phyloP scores from a whole-genome alignment of 2,797 vertebrate species.

The Nothura maculosa region DNA sequence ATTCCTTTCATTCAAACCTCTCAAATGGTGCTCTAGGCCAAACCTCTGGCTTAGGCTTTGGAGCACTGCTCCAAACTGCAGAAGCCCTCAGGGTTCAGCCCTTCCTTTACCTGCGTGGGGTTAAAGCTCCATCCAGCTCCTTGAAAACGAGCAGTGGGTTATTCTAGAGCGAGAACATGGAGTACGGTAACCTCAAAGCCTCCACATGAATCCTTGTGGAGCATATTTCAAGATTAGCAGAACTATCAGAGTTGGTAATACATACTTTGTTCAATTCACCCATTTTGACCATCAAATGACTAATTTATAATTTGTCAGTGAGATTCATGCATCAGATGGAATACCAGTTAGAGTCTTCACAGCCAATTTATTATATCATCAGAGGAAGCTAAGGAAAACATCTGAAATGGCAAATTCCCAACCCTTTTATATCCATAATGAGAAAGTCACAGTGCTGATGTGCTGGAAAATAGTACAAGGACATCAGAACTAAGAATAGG shows the following conservation, averaged over 20 bases:
- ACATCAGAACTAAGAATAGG: background rate
- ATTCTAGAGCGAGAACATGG: background rate
- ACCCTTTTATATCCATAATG: background rate
- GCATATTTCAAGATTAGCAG: background rate
- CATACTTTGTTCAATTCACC: background rate
- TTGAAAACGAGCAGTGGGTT: background rate
- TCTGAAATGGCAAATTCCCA: background rate
- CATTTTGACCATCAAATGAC: background rate
- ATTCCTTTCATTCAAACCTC: background rate
- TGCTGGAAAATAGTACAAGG: background rate
- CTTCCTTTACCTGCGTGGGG: background rate
- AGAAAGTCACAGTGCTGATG: background rate
- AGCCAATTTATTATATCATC: conserved; percentile 9
- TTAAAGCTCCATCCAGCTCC: background rate
- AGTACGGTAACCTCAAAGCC: background rate
- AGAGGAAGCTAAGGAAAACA: background rate
- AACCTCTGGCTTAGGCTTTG: background rate
- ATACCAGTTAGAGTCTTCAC: background rate
- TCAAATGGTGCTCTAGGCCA: background rate
- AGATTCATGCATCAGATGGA: background rate
- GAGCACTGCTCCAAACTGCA: background rate
- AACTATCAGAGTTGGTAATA: background rate
- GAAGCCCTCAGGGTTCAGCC: accelerated
- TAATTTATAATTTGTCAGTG: background rate
- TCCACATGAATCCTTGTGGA: background rate